Conservation (phyloP, 2,888 invertebrate genomes). For the Scaptomyza flava region DNA sequence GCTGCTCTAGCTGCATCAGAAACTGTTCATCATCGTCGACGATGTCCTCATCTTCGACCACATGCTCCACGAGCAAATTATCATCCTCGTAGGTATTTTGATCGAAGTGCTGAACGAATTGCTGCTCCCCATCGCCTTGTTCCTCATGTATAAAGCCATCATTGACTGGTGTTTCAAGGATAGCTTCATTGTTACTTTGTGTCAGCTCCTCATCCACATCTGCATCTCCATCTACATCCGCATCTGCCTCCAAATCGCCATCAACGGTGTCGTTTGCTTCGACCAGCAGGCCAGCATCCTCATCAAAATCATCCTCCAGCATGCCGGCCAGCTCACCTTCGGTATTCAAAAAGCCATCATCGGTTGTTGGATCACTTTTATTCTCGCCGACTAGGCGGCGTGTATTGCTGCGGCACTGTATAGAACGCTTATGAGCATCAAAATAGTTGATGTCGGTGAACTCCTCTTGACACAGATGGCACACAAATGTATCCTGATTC, state of each 20-base stretch:
- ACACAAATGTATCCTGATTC: conserved; percentile 75
- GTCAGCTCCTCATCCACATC: conserved; percentile 4
- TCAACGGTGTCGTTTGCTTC: conserved; percentile 23
- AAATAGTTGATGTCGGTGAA: conserved; percentile 81
- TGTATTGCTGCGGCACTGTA: conserved; percentile 81
- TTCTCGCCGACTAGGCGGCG: conserved; percentile 43
- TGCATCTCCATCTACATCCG: background rate
- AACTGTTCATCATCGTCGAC: conserved; percentile 47
- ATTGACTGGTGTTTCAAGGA: conserved; percentile 19
- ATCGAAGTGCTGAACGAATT: conserved; percentile 34
- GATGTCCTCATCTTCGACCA: conserved; percentile 27
- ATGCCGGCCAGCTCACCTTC: conserved; percentile 26
- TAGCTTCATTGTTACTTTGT: background rate
- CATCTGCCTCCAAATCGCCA: conserved; percentile 7
- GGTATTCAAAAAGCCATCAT: conserved; percentile 2
- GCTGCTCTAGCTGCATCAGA: conserved; percentile 22
- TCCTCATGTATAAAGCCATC: conserved; percentile 32
- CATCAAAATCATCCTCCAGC: conserved; percentile 65
- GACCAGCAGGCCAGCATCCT: conserved; percentile 59
- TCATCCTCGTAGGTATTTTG: conserved; percentile 37
- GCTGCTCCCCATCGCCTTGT: conserved; percentile 13
- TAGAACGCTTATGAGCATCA: conserved; percentile 81
- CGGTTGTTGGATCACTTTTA: background rate
- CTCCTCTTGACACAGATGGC: conserved; percentile 78
- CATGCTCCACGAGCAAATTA: conserved; percentile 43